Evolutionary conservation across 2,888 invertebrate genomes (phyloP), one percentile per base, ranked within the genome.

Genomic region (Chydorus sphaericus): DNA sequence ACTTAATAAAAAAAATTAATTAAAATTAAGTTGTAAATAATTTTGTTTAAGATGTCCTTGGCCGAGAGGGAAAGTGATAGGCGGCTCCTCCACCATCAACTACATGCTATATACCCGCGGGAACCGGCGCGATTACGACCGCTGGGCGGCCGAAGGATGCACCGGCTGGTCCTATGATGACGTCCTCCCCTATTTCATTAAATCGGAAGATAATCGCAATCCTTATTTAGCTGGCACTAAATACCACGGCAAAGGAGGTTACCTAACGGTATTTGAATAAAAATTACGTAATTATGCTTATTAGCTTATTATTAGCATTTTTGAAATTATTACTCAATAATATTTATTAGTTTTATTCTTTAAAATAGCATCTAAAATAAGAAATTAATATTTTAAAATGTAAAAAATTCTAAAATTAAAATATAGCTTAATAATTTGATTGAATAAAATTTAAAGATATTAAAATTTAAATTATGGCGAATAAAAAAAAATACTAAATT

Each of bases 91-190:
- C 64, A 86, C 88, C 2, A 77, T 91, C 1, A 92, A 92, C 68
- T 87, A 87, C 14, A 91, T 93, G 91, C 79, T 91, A 33, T 93
- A 93, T 71, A 82, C 89, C 11, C 77, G 93, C 54, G 92, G 92
- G 54, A 91, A 89, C 65, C 77, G 79, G 62, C 79, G 80, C 58
- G 91, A 92, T 66, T 93, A 88, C 71, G 87, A 92, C 67, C 75
- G 79, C 26, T 93, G 92, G 92, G 85, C 84, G 33, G 75, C 76
- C 0, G 71, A 82, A 33, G 92, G 91, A 1, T 89, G 89, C 68
- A 74, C 77, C 0, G 92, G 91, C 10, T 93, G 93, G 93, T 80
- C 81, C 7, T 90, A 85, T 69, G 76, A 82, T 37, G 78, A 85
- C 61, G 83, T 90, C 2, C 70, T 90, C 51, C 85, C 83, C 3